Percentiles rank a stretch among this genome's conserved stretches.
Evolutionary conservation across 2,797 vertebrate species (phyloP).

Genomic region (Gallinago nigripennis): DNA sequence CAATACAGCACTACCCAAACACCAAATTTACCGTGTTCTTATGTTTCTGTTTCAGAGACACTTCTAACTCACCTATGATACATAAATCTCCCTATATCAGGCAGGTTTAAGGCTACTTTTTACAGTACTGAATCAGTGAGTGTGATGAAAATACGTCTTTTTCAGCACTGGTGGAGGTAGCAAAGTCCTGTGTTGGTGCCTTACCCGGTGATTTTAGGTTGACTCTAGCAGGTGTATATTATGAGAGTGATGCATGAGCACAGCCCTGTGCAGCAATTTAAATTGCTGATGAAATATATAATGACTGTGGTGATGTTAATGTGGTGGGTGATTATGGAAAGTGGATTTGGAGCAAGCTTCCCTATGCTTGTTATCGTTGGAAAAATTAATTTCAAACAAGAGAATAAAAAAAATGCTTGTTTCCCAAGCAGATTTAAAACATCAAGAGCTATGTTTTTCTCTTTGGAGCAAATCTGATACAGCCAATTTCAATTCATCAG

Average conservation of each 20-base stretch:
- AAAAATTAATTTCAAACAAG: background rate
- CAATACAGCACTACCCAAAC: background rate
- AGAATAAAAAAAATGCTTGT: background rate
- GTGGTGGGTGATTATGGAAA: background rate
- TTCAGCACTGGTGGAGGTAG: background rate
- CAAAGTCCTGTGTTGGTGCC: background rate
- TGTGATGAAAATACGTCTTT: background rate
- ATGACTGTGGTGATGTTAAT: background rate
- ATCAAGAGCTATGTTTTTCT: background rate
- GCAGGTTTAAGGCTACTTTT: background rate
- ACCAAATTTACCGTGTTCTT: background rate
- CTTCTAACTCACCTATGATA: background rate
- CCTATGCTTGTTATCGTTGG: background rate
- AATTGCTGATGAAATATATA: background rate
- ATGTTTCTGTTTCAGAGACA: background rate
- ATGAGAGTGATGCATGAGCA: background rate
- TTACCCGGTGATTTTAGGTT: background rate
- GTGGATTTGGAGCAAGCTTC: background rate
- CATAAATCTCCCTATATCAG: background rate
- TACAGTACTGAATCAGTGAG: background rate
- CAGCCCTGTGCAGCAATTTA: background rate
- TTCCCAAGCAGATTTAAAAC: background rate
- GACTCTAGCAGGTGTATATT: background rate
- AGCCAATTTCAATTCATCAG: background rate
- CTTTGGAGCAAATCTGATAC: background rate